A percentile compares a stretch with the other conserved stretches of the same genome.
Conservation (phyloP, 2,888 invertebrate species). For the Trissolcus japonicus region DNA sequence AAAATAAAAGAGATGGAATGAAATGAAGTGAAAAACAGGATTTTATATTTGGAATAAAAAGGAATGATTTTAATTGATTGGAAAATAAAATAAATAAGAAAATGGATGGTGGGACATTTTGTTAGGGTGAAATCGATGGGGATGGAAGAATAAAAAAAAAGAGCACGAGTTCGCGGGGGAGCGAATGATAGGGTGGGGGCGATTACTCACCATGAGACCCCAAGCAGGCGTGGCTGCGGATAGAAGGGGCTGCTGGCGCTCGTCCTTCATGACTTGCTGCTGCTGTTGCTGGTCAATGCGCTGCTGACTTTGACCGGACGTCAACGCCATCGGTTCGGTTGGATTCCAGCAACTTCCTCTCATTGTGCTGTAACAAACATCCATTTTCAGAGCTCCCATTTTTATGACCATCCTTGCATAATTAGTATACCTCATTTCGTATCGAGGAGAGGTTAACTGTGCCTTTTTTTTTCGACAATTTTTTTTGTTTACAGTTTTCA, state of each 20-base stretch:
- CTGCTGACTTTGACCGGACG: constrained; percentile 21
- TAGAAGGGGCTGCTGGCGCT: constrained; percentile 37
- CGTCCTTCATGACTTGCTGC: constrained; percentile 27
- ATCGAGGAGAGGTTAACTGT: constrained; percentile 3
- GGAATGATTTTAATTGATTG: constrained; percentile 8
- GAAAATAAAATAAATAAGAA: constrained; percentile 22
- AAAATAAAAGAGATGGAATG: no score
- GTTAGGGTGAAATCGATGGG: constrained; percentile 6
- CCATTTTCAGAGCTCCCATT: neutral
- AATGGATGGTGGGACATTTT: constrained; percentile 35
- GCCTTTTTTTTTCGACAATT: neutral
- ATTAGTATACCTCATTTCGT: neutral
- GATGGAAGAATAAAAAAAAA: neutral
- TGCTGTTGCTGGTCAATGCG: constrained; percentile 28
- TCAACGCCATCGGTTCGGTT: constrained; percentile 33
- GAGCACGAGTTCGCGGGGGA: constrained; percentile 18
- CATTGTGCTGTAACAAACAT: constrained; percentile 33
- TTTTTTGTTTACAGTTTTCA: constrained; percentile 3
- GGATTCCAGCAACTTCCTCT: constrained; percentile 50
- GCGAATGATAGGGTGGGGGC: constrained; percentile 19
- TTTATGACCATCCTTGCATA: constrained; percentile 1
- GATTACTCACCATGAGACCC: constrained; percentile 55
- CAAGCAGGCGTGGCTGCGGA: constrained; percentile 57
- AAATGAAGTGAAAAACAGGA: no score
- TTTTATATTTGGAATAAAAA: neutral